Percentiles rank a stretch among this genome's conserved stretches.
phyloP scores from a whole-genome alignment of 2,888 invertebrate species.

The Dendrolimus houi region DNA sequence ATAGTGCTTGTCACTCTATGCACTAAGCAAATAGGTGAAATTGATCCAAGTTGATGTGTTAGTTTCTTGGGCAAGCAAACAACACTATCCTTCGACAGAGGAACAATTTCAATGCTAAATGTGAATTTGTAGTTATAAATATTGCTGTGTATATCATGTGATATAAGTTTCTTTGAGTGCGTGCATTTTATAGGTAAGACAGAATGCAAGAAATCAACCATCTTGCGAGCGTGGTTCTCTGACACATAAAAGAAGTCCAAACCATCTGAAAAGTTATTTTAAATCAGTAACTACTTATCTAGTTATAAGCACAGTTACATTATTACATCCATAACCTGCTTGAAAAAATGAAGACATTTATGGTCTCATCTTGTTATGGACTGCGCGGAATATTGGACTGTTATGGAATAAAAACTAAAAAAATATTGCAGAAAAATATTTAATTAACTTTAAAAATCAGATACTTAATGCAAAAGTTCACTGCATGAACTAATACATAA shows the following conservation, averaged over 20 bases:
- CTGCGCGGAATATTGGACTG: too few relatives aligned
- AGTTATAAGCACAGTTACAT: too few relatives aligned
- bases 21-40: slow-evolving; percentile 92
- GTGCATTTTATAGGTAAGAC: slow-evolving; percentile 92
- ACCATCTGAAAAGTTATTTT: slow-evolving; percentile 80
- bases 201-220: slow-evolving; percentile 94
- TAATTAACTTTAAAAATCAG: too few relatives aligned
- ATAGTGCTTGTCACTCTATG: slow-evolving; percentile 92
- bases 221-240: slow-evolving; percentile 93
- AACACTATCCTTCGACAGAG: slow-evolving; percentile 95
- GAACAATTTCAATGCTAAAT: slow-evolving; percentile 95
- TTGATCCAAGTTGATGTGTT: slow-evolving; percentile 90
- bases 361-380: too few relatives aligned
- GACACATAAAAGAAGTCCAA: slow-evolving; percentile 95
- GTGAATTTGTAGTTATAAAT: slow-evolving; percentile 97
- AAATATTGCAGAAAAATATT: too few relatives aligned
- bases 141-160: slow-evolving; percentile 98
- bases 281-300: too few relatives aligned
- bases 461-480: too few relatives aligned
- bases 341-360: too few relatives aligned
- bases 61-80: slow-evolving; percentile 92
- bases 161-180: slow-evolving; percentile 95
- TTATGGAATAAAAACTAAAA: too few relatives aligned
- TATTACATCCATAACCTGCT: too few relatives aligned
- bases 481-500: too few relatives aligned